Evolutionary conservation across 2,113 vertebrate species (phyloP).

Genomic region (Alligator mississippiensis): DNA sequence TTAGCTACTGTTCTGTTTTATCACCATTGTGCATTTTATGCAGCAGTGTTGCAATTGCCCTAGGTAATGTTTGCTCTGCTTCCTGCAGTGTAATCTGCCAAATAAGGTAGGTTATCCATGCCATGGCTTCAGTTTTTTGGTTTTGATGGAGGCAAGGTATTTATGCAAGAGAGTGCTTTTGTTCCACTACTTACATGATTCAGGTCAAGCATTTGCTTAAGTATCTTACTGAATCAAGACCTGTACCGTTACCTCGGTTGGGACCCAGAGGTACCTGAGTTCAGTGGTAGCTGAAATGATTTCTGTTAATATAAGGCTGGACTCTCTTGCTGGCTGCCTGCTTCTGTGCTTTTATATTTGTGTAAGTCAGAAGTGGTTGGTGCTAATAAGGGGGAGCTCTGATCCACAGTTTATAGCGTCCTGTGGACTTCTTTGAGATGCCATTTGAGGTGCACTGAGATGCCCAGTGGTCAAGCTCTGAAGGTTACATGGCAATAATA

Average conservation of each 20-base stretch:
- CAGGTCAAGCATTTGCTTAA: neutral
- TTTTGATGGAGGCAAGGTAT: neutral
- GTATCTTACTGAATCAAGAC: too few species aligned
- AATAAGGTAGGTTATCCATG: constrained; percentile 49
- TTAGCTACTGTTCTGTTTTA: constrained; percentile 29
- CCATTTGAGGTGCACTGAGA: too few species aligned
- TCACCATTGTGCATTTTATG: constrained; percentile 15
- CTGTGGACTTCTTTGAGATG: too few species aligned
- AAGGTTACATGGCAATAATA: too few species aligned
- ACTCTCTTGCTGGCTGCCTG: neutral
- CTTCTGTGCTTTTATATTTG: accelerated
- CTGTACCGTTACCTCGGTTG: neutral
- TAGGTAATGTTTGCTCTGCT: constrained; percentile 55
- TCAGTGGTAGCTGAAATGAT: neutral
- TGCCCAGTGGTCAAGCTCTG: too few species aligned
- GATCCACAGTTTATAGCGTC: too few species aligned
- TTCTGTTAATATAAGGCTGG: neutral
- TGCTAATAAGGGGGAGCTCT: too few species aligned
- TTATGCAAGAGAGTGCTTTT: neutral
- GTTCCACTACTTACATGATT: neutral
- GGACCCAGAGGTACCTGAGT: neutral
- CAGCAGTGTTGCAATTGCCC: neutral
- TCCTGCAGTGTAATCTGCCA: constrained; percentile 45
- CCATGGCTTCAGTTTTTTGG: constrained; percentile 18
- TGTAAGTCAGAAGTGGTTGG: too few species aligned